Evolutionary conservation across 2,888 invertebrate species (phyloP).

Genomic region (Diogma glabrata): DNA sequence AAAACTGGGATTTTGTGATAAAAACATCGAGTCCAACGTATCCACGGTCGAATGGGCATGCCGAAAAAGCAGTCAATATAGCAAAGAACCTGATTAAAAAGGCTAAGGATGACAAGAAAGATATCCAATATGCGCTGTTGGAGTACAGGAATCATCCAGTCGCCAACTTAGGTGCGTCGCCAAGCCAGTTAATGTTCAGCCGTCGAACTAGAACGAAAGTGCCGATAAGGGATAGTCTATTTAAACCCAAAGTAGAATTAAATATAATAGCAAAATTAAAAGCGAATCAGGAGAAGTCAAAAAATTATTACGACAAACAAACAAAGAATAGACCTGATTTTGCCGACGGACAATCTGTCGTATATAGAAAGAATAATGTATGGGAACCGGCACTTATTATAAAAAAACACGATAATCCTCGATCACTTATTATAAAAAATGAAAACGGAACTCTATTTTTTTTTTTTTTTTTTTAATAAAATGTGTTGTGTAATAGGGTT

Average conservation of each 20-base stretch:
- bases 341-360: no score
- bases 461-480: no score
- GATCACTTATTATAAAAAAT: no score
- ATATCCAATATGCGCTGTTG: not conserved
- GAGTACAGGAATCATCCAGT: not conserved
- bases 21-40: slow-evolving; percentile 16
- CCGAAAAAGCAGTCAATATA: slow-evolving; percentile 17
- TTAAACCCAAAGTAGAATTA: no score
- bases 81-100: slow-evolving; percentile 17
- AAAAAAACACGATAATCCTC: not conserved
- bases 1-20: slow-evolving; percentile 11
- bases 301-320: not conserved
- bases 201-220: not conserved
- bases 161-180: not conserved
- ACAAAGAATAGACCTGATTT: not conserved
- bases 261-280: no score
- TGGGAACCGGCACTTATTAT: not conserved
- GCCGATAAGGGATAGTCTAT: no score
- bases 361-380: no score
- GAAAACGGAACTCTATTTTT: no score
- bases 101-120: not conserved
- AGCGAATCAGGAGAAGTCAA: not conserved
- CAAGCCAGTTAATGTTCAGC: not conserved
- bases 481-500: no score
- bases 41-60: slow-evolving; percentile 15